Evolutionary conservation across 2,888 invertebrate genomes (phyloP).

Genomic region (Drosophila paranaensis): DNA sequence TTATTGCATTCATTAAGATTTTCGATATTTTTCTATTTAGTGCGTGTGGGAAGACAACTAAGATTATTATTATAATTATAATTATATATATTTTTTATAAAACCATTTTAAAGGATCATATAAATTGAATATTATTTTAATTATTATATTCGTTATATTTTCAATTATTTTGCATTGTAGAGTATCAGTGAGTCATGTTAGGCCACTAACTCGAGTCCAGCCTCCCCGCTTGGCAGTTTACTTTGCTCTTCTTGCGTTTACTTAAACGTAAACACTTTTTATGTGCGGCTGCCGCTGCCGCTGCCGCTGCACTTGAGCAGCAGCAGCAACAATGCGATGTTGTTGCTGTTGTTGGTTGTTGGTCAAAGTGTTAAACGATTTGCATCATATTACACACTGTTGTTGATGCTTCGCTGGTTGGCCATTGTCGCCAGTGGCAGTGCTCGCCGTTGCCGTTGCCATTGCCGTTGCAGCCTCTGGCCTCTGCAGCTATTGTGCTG

Average conservation of each 20-base stretch:
- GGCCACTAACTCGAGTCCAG: neutral
- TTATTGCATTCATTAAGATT: too few relatives aligned
- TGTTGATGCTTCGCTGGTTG: constrained; percentile 65
- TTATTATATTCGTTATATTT: too few relatives aligned
- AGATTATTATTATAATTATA: too few relatives aligned
- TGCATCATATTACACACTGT: constrained; percentile 76
- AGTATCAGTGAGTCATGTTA: constrained; percentile 29
- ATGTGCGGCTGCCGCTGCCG: constrained; percentile 57
- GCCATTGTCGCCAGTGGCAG: constrained; percentile 67
- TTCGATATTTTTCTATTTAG: too few relatives aligned
- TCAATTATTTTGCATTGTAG: constrained; percentile 3
- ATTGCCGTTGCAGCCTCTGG: constrained; percentile 25
- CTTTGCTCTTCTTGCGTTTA: constrained; percentile 55
- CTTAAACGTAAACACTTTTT: constrained; percentile 64
- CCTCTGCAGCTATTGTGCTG: constrained; percentile 65
- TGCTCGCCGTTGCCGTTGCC: constrained; percentile 16
- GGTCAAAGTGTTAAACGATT: constrained; percentile 80
- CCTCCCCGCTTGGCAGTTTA: constrained; percentile 50
- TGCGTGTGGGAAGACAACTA: too few relatives aligned
- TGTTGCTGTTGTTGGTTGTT: constrained; percentile 47
- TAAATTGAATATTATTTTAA: neutral
- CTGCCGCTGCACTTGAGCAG: constrained; percentile 62
- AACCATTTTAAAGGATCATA: too few relatives aligned
- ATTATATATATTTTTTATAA: too few relatives aligned
- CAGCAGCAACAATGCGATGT: constrained; percentile 62